These are phyloP conservation scores for Irena cyanogastra DNA, from an alignment of 2,113 vertebrate genomes.

Conservation along the genomic window DNA sequence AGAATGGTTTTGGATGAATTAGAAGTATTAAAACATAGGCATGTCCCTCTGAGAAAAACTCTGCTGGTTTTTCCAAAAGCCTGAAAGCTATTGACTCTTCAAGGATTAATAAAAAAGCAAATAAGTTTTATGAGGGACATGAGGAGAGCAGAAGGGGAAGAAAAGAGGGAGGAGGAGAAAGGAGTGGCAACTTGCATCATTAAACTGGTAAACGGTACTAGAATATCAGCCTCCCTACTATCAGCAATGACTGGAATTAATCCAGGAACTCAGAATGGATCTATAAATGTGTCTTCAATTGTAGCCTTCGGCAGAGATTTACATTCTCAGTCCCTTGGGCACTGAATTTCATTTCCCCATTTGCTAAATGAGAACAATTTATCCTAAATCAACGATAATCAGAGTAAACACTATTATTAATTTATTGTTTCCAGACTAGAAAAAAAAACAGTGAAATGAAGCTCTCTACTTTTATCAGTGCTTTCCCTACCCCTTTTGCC, in stretches of 20 bases:
- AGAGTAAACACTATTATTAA: conserved; percentile 66
- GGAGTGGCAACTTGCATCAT: neutral
- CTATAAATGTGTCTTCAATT: conserved; percentile 6
- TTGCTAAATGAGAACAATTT: conserved; percentile 61
- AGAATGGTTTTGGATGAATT: neutral
- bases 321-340: neutral
- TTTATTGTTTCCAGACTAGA: conserved; percentile 62
- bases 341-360: conserved; percentile 18
- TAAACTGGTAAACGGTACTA: neutral
- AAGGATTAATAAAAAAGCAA: neutral
- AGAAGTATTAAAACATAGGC: neutral
- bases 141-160: neutral
- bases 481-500: conserved; percentile 52
- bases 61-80: neutral
- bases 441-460: neutral
- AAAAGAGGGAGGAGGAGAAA: neutral
- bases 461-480: conserved; percentile 41
- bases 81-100: neutral
- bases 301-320: conserved; percentile 27
- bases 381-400: conserved; percentile 60
- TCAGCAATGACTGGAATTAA: conserved; percentile 2
- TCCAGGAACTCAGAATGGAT: conserved; percentile 34
- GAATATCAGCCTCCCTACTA: neutral
- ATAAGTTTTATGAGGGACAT: neutral
- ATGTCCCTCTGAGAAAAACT: neutral